These are phyloP conservation scores for Anarhynchus alexandrinus DNA, from an alignment of 2,113 vertebrate genomes.

Conservation along the genomic window DNA sequence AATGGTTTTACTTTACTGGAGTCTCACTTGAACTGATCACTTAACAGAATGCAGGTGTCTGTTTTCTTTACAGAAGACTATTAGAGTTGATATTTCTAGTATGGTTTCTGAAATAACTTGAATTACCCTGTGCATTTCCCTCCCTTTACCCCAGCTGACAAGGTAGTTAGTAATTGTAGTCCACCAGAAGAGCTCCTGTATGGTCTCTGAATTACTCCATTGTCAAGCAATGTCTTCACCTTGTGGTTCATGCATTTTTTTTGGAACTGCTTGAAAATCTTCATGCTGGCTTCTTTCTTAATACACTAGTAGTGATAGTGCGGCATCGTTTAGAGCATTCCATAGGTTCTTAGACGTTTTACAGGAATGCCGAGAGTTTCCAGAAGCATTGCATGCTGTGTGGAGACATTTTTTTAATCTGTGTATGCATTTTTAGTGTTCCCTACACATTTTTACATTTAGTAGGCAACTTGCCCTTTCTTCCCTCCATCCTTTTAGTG, in stretches of 20 bases:
- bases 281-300: neutral
- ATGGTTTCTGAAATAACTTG: neutral
- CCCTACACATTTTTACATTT: neutral
- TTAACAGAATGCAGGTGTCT: neutral
- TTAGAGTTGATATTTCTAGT: neutral
- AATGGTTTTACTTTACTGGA: neutral
- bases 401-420: neutral
- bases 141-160: neutral
- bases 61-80: neutral
- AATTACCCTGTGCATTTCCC: neutral
- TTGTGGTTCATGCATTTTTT: neutral
- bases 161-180: neutral
- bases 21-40: neutral
- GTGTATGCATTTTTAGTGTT: neutral
- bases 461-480: neutral
- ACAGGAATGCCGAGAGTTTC: neutral
- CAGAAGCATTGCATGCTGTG: neutral
- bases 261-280: neutral
- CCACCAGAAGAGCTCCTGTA: neutral
- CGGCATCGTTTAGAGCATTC: neutral
- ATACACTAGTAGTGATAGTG: neutral
- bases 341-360: neutral
- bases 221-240: neutral
- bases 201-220: neutral
- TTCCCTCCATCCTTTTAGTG: neutral